These are phyloP conservation scores for Barnardius zonarius DNA, from an alignment of 2,113 vertebrate genomes.

Conservation along the genomic window DNA sequence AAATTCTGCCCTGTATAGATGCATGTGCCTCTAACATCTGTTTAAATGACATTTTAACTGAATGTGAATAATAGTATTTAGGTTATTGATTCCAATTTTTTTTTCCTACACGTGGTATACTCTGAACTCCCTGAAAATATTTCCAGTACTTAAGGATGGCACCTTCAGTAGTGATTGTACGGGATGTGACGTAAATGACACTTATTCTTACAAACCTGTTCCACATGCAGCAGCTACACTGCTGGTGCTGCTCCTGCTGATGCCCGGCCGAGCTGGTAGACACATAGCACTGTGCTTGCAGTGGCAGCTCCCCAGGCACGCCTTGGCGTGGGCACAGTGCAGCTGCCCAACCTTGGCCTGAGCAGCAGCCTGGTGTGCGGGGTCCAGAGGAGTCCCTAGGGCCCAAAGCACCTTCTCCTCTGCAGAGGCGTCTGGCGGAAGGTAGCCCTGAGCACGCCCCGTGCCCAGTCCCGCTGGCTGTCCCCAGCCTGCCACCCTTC, in stretches of 20 bases:
- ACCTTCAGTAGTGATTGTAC: no score
- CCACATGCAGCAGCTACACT: rapidly evolving
- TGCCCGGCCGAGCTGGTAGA: rapidly evolving
- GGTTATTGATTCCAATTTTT: neutral
- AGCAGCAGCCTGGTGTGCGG: no score
- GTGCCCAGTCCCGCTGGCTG: no score
- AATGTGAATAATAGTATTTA: neutral
- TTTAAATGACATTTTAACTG: neutral
- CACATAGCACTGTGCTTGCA: no score
- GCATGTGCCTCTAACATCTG: neutral
- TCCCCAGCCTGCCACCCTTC: neutral
- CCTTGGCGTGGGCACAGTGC: rapidly evolving
- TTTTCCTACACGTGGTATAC: neutral
- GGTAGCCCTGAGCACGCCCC: neutral
- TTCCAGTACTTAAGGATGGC: neutral
- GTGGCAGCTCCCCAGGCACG: neutral
- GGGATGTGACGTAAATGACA: neutral
- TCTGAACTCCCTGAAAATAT: neutral
- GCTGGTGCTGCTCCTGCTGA: neutral
- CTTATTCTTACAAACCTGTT: no score
- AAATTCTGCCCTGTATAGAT: neutral
- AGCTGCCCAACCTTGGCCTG: neutral
- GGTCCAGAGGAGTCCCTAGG: neutral
- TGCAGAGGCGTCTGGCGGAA: neutral
- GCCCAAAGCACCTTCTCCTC: neutral